Conservation (phyloP, 2,888 invertebrate species). For the Agrenia bidenticulata region DNA sequence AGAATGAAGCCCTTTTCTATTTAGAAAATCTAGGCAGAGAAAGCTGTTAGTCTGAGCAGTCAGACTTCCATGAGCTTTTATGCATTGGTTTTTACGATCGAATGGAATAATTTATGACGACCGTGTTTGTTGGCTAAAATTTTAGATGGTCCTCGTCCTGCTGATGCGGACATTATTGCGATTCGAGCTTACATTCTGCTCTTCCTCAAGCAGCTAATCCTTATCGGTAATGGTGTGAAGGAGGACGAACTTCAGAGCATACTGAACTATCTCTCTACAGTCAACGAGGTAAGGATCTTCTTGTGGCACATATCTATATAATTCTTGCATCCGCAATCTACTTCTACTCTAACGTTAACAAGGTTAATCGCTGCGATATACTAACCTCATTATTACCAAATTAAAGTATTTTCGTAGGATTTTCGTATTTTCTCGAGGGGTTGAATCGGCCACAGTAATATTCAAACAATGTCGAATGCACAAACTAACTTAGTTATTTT, state of each 20-base stretch:
- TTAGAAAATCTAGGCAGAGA: neutral
- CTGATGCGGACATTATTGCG: slow-evolving; percentile 89
- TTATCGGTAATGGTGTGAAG: slow-evolving; percentile 95
- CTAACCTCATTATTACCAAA: no score
- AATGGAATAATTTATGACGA: slow-evolving; percentile 21
- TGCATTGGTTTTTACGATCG: slow-evolving; percentile 18
- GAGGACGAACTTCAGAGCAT: slow-evolving; percentile 99
- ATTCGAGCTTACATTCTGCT: slow-evolving; percentile 92
- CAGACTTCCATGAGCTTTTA: slow-evolving; percentile 15
- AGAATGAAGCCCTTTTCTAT: neutral
- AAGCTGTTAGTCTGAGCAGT: slow-evolving; percentile 13
- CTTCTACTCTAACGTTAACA: no score
- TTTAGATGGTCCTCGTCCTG: slow-evolving; percentile 89
- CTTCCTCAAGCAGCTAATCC: slow-evolving; percentile 92
- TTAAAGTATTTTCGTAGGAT: no score
- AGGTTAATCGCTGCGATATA: no score
- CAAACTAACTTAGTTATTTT: no score
- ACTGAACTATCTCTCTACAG: slow-evolving; percentile 95
- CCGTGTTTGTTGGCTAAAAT: slow-evolving; percentile 42
- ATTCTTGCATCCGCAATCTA: no score
- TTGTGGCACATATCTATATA: no score
- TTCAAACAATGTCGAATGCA: no score
- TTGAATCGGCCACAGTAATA: no score
- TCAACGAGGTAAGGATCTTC: slow-evolving; percentile 80
- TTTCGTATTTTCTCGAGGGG: no score